Evolutionary conservation across 2,888 invertebrate genomes (phyloP).

Genomic region (Anorthoa munda): DNA sequence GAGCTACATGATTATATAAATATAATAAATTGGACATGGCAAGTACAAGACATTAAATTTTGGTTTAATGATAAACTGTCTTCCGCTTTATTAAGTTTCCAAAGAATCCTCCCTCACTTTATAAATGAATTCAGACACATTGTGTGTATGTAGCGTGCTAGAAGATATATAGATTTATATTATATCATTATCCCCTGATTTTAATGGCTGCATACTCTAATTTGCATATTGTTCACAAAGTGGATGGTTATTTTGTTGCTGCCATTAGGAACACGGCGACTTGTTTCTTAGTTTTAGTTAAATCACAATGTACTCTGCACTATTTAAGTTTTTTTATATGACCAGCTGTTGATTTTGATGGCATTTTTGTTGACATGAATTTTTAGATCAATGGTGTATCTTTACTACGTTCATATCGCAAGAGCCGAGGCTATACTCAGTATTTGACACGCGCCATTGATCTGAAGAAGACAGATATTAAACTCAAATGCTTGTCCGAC

Average conservation of each 20-base stretch:
- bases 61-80: conserved; percentile 63
- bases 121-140: conserved; percentile 58
- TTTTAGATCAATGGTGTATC: conserved; percentile 71
- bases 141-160: conserved; percentile 73
- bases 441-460: conserved; percentile 70
- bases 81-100: conserved; percentile 67
- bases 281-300: conserved; percentile 81
- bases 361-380: conserved; percentile 66
- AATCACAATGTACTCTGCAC: conserved; percentile 80
- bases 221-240: conserved; percentile 75
- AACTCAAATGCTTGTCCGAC: conserved; percentile 53
- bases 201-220: conserved; percentile 67
- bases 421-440: conserved; percentile 76
- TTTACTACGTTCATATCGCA: conserved; percentile 47
- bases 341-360: conserved; percentile 78
- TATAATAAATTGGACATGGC: conserved; percentile 60
- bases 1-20: conserved; percentile 36
- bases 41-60: conserved; percentile 68
- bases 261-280: conserved; percentile 71
- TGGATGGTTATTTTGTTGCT: conserved; percentile 68
- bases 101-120: conserved; percentile 63
- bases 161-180: conserved; percentile 64
- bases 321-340: conserved; percentile 81
- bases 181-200: conserved; percentile 67
- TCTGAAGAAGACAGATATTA: conserved; percentile 57